These are phyloP conservation scores for Vespertilio murinus DNA, from an alignment of 2,797 vertebrate genomes.

Conservation along the genomic window DNA sequence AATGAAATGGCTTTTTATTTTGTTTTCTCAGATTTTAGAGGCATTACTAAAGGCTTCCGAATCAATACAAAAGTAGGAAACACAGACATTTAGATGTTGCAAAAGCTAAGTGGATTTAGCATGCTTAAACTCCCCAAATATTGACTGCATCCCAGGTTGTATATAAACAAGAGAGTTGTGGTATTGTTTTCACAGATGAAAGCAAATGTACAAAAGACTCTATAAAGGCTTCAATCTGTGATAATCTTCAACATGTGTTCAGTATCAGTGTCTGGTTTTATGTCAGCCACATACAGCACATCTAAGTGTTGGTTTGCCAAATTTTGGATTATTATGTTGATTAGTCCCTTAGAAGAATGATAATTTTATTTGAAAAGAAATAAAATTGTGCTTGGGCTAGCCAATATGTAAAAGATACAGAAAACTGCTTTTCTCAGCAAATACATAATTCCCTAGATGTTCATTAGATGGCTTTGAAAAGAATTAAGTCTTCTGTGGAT, in stretches of 20 bases:
- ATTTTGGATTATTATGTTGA: slow-evolving; percentile 18
- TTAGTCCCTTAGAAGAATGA: background rate
- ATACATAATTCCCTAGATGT: background rate
- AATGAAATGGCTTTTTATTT: slow-evolving; percentile 33
- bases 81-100: slow-evolving; percentile 1
- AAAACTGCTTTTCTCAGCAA: background rate
- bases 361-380: slow-evolving; percentile 13
- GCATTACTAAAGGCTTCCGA: slow-evolving; percentile 8
- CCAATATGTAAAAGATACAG: background rate
- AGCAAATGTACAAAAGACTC: background rate
- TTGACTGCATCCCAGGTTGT: background rate
- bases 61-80: slow-evolving; percentile 19
- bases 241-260: slow-evolving; percentile 56
- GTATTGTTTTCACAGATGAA: background rate
- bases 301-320: background rate
- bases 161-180: background rate
- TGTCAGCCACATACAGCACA: background rate
- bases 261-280: background rate
- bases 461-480: background rate
- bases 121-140: background rate
- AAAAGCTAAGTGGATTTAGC: slow-evolving; percentile 43
- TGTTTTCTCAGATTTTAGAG: slow-evolving; percentile 36
- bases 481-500: background rate
- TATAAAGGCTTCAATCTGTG: slow-evolving; percentile 11
- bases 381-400: background rate